Base-by-base conservation (phyloP, 2,113 vertebrate genomes). In the Pelobates fuscus region DNA sequence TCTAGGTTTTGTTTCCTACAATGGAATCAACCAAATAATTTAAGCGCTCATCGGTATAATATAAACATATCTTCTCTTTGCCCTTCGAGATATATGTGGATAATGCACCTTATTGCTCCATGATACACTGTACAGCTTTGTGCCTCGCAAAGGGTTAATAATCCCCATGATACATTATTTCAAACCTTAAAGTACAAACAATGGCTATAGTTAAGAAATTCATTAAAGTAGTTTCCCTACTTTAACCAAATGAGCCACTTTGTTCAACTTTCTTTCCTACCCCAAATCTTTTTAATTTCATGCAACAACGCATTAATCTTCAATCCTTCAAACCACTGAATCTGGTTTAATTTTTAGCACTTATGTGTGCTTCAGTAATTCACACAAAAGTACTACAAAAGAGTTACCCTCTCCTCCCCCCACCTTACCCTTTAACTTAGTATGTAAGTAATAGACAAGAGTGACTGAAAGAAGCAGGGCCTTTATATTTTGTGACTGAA, bases 271-370 rank as follows among this genome's bases (percentile, higher is more conserved):
- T 55, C n/a, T 55, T 55, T 55, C 21, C 52, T 55, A 55, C 52
- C 52, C 52, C 5, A 49, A 49, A 14, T 49, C 44, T 49, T 49
- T 49, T 49, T 49, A 49, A 49, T 49, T 49, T 49, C 44, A 49
- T 49, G 44, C 44, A 49, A 49, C 44, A 49, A 49, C 44, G 44
- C 44, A 55, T 55, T 55, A 20, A 55, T 55, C 21, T 55, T 23
- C 52, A 55, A 20, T 21, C 21, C 21, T 20, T 23, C 52, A 55
- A 21, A 17, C 52, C 20, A 55, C 5, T 23, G 44, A 14, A 49
- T 49, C 12, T 8, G 5, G 52, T 20, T 55, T 55, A 55, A 55
- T 55, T 55, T 55, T 23, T n/a, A 23, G 17, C 21, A 21, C 20
- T 21, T 23, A 55, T 55, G 4, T 23, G 5, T 21, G 5, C 52